These are phyloP conservation scores for Motacilla tschutschensis DNA, from an alignment of 2,113 vertebrate species.

Conservation along the genomic window DNA sequence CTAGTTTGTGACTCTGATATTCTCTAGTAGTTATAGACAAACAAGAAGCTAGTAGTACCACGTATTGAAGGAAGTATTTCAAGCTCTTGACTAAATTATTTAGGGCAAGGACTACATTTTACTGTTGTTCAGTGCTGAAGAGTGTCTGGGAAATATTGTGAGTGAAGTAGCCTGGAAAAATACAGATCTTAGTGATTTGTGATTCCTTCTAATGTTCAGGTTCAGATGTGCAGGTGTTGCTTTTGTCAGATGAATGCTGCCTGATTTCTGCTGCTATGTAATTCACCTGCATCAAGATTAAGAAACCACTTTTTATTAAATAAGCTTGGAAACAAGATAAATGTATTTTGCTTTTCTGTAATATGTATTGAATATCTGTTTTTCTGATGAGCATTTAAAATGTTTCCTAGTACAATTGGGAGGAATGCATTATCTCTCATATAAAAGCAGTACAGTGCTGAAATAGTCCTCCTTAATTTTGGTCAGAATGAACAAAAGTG, in stretches of 20 bases:
- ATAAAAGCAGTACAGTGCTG: conserved; percentile 53
- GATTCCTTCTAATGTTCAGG: background rate
- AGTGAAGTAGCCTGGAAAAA: conserved; percentile 18
- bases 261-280: conserved; percentile 61
- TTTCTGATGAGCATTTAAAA: conserved; percentile 62
- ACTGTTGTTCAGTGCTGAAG: background rate
- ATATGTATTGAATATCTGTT: conserved; percentile 36
- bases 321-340: conserved; percentile 69
- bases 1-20: background rate
- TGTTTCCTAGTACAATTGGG: conserved; percentile 37
- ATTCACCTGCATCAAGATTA: conserved; percentile 68
- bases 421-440: conserved; percentile 59
- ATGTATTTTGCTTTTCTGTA: conserved; percentile 52
- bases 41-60: background rate
- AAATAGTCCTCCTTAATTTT: conserved; percentile 75
- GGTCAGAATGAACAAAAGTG: conserved; percentile 79
- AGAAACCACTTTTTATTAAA: conserved; percentile 67
- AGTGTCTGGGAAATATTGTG: background rate
- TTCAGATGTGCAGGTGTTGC: conserved; percentile 24
- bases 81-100: background rate
- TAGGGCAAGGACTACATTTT: background rate
- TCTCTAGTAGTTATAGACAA: background rate
- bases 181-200: background rate
- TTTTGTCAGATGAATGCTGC: conserved; percentile 61
- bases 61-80: background rate